phyloP scores from a whole-genome alignment of 2,888 invertebrate genomes.

The Callinectes sapidus region DNA sequence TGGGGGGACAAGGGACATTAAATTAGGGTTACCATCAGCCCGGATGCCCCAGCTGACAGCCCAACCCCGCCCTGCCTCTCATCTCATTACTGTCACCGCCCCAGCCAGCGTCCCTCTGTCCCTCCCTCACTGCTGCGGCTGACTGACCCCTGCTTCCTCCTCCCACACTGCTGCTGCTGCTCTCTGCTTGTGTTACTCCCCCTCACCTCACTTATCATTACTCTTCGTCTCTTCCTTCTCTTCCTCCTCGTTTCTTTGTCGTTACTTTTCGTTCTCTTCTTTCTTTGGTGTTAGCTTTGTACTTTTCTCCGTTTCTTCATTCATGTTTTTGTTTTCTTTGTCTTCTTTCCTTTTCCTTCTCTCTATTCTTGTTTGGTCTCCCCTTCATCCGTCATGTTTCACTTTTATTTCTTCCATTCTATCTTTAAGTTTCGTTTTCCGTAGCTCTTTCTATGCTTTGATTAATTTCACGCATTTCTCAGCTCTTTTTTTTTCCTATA shows the following conservation, averaged over 20 bases:
- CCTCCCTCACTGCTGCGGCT: background rate
- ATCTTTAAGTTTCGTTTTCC: background rate
- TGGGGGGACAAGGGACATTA: background rate
- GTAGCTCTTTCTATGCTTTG: background rate
- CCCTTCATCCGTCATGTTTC: background rate
- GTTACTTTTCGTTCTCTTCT: background rate
- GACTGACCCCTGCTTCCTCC: background rate
- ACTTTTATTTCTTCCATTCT: no score
- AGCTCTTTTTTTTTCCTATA: no score
- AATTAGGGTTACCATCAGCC: background rate
- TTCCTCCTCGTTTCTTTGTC: background rate
- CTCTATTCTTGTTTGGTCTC: background rate
- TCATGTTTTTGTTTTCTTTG: background rate
- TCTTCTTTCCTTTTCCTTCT: background rate
- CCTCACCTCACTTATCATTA: background rate
- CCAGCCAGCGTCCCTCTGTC: background rate
- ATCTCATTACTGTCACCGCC: no score
- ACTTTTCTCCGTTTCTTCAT: background rate
- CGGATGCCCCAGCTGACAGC: background rate
- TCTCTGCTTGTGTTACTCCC: no score
- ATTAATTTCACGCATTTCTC: background rate
- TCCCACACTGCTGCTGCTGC: no score
- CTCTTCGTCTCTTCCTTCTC: background rate
- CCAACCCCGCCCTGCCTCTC: background rate
- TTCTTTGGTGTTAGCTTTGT: no score